Base-by-base conservation (phyloP, 2,113 vertebrate species). In the Caloenas nicobarica region DNA sequence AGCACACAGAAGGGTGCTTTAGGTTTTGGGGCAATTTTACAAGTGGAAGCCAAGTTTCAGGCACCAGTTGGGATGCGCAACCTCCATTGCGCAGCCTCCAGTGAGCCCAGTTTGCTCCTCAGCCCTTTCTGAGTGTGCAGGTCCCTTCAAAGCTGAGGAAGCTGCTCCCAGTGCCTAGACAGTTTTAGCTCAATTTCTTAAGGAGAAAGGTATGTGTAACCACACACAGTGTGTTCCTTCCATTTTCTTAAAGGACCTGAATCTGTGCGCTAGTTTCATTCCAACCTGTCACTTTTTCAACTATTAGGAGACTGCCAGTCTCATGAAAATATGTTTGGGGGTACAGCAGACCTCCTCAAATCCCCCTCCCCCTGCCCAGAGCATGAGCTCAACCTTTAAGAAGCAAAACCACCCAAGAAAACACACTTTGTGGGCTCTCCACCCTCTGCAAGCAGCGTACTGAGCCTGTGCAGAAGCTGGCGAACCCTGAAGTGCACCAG, bases 41-140 rank as follows among this genome's bases (percentile, higher is more conserved):
- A 25, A 38, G 65, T 13, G 33, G 64, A 77, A 38, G 40, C 33
- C 50, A 21, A n/a, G 50, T 44, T 64, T 58, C 64, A 48, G 50
- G 6, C 4, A 26, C 1, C 2, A n/a, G 18, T 13, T 16, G 33
- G 16, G 28, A 29, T 31, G 28, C 36, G 6, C 16, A 16, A 8
- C 40, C 7, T 40, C 31, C 0, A 0, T 42, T 70, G 28, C 7
- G 13, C 48, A 56, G 66, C 33, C 36, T 16, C 6, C 25, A 2
- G 26, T 5, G 13, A 83, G 25, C 50, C 50, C 34, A 26, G 25
- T 51, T 53, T 53, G 28, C 38, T n/a, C 25, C 88, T 61, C 60
- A 31, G 29, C 29, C 57, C 42, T 26, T 51, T 29, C 70, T 53
- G 7, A 68, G 76, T 7, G 18, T 2, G 13, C 46, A 48, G n/a